Evolutionary conservation across 2,113 vertebrate species (phyloP).

Genomic region (Amphiprion ocellaris): DNA sequence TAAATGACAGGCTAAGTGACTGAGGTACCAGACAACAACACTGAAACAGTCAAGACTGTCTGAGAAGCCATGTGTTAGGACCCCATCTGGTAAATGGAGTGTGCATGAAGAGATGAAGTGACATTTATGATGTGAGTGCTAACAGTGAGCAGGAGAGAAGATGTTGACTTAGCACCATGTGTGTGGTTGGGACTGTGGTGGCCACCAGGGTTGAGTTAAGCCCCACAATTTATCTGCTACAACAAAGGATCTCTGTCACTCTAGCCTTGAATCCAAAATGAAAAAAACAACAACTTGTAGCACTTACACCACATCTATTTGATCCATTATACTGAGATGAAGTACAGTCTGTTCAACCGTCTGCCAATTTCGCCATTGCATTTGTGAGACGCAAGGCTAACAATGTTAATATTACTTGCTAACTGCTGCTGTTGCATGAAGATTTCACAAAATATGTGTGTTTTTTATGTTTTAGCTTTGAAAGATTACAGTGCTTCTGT

Average conservation of each 20-base stretch:
- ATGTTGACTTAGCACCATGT: slow-evolving; percentile 64
- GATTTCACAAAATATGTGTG: slow-evolving; percentile 43
- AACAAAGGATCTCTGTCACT: slow-evolving; percentile 68
- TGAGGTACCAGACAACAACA: slow-evolving; percentile 45
- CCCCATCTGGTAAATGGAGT: slow-evolving; percentile 48
- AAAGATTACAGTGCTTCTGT: slow-evolving; percentile 4
- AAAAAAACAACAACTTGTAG: slow-evolving; percentile 26
- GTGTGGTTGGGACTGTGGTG: slow-evolving; percentile 41
- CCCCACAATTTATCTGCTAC: slow-evolving; percentile 53
- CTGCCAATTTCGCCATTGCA: slow-evolving; percentile 37
- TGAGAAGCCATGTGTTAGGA: slow-evolving; percentile 25
- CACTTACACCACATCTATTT: slow-evolving; percentile 40
- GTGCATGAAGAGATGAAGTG: slow-evolving; percentile 68
- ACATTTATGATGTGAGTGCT: slow-evolving; percentile 82
- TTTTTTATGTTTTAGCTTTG: slow-evolving; percentile 38
- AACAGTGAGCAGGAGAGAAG: slow-evolving; percentile 73
- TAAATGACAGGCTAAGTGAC: neutral
- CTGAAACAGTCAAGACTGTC: slow-evolving; percentile 38
- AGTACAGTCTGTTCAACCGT: slow-evolving; percentile 47
- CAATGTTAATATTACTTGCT: slow-evolving; percentile 36
- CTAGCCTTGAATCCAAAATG: slow-evolving; percentile 31
- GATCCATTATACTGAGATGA: slow-evolving; percentile 52
- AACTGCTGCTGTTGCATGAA: slow-evolving; percentile 26
- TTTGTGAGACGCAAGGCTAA: slow-evolving; percentile 41
- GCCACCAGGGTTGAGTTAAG: slow-evolving; percentile 62